These are phyloP conservation scores for Rynchops niger DNA, from an alignment of 2,113 vertebrate genomes.

Conservation along the genomic window DNA sequence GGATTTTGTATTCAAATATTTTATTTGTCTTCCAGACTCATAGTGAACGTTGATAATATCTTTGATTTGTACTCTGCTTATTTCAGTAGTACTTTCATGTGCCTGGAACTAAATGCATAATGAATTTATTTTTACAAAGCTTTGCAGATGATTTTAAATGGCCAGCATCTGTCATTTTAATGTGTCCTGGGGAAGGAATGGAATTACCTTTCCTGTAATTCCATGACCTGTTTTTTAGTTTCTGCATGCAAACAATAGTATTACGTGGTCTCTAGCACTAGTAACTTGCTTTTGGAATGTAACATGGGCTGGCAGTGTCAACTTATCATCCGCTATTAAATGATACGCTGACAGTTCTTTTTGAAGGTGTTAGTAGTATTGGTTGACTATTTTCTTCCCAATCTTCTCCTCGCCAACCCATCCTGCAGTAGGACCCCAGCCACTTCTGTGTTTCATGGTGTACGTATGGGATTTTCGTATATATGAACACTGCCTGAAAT, in stretches of 20 bases:
- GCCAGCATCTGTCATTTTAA: slow-evolving; percentile 33
- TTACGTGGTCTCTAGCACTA: background rate
- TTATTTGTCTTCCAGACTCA: slow-evolving; percentile 7
- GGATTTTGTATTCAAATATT: background rate
- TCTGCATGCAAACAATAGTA: background rate
- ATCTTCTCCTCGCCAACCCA: background rate
- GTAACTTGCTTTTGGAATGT: background rate
- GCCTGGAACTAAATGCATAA: slow-evolving; percentile 31
- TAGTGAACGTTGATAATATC: slow-evolving; percentile 2
- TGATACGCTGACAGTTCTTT: background rate
- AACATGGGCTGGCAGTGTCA: background rate
- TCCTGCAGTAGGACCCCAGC: background rate
- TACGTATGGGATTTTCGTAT: background rate
- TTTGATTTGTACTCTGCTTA: slow-evolving; percentile 24
- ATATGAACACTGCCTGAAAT: background rate
- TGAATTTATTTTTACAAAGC: slow-evolving; percentile 11
- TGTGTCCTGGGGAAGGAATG: background rate
- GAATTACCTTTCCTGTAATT: slow-evolving; percentile 28
- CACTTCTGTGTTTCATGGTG: background rate
- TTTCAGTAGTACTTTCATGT: slow-evolving; percentile 17
- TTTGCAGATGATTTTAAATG: slow-evolving; percentile 28
- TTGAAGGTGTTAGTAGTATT: background rate
- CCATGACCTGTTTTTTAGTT: background rate
- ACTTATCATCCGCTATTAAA: background rate
- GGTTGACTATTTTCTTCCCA: background rate